Conservation (phyloP, 2,888 invertebrate species). For the Pharmacophagus antenor region DNA sequence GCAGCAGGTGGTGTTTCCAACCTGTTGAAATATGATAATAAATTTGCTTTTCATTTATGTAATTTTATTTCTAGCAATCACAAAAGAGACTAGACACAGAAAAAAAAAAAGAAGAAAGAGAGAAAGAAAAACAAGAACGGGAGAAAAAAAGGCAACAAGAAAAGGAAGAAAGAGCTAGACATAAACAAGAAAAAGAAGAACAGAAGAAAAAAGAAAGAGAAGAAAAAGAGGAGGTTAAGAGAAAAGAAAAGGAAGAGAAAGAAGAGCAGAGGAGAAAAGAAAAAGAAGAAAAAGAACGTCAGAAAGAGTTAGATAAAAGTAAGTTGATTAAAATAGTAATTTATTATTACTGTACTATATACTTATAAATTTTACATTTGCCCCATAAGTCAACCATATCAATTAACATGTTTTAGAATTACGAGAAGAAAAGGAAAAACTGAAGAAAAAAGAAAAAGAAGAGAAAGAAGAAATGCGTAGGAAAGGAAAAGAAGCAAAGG, state of each 20-base stretch:
- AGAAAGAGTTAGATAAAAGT: slow-evolving; percentile 80
- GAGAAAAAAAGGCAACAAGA: slow-evolving; percentile 69
- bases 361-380: background rate
- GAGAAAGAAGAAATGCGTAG: slow-evolving; percentile 74
- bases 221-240: slow-evolving; percentile 71
- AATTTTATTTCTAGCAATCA: slow-evolving; percentile 46
- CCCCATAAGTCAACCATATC: background rate
- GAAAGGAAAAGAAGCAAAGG: slow-evolving; percentile 78
- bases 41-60: background rate
- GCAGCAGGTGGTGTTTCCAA: background rate
- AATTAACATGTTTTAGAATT: slow-evolving; percentile 55
- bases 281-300: slow-evolving; percentile 60
- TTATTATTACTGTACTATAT: background rate
- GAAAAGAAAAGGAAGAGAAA: slow-evolving; percentile 74
- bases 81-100: slow-evolving; percentile 81
- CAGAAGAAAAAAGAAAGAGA: slow-evolving; percentile 63
- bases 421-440: slow-evolving; percentile 69
- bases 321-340: slow-evolving; percentile 23
- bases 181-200: slow-evolving; percentile 68
- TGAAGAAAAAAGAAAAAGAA: slow-evolving; percentile 65
- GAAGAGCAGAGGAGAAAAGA: slow-evolving; percentile 69
- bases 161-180: slow-evolving; percentile 72
- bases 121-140: slow-evolving; percentile 70
- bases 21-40: background rate
- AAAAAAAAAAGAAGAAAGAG: slow-evolving; percentile 79